Percentiles rank a stretch among this genome's conserved stretches.
phyloP scores from a whole-genome alignment of 2,888 invertebrate species.

The Nemapogon koenigi region DNA sequence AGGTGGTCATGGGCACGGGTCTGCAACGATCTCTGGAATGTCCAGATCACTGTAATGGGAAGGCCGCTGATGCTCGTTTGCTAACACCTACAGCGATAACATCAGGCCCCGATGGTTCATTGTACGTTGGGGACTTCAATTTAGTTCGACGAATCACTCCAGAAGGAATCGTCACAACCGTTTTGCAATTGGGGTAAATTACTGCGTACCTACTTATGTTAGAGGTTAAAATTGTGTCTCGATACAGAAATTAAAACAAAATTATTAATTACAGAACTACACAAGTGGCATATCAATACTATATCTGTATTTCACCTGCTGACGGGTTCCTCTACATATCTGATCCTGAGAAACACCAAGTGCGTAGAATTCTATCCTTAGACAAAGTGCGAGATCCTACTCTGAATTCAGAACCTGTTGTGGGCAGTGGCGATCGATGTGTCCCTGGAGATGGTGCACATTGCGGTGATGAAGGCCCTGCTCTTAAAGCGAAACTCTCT shows the following conservation, averaged over 20 bases:
- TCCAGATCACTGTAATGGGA: constrained; percentile 84
- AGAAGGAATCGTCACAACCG: constrained; percentile 88
- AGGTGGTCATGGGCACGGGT: constrained; percentile 93
- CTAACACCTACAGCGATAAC: constrained; percentile 94
- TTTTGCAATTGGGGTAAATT: constrained; percentile 83
- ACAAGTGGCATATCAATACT: constrained; percentile 96
- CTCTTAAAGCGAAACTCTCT: constrained; percentile 87
- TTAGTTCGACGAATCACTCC: constrained; percentile 89
- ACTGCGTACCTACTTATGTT: too few species aligned
- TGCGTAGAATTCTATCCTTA: constrained; percentile 77
- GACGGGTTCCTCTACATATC: constrained; percentile 96
- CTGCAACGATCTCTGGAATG: constrained; percentile 85
- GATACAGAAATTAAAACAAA: too few species aligned
- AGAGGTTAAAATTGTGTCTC: too few species aligned
- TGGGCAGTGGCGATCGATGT: constrained; percentile 92
- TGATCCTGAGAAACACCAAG: constrained; percentile 93
- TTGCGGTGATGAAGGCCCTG: constrained; percentile 95
- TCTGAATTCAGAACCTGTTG: constrained; percentile 84
- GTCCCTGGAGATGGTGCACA: constrained; percentile 92
- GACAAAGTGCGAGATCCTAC: constrained; percentile 84
- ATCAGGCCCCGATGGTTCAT: constrained; percentile 93
- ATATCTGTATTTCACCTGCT: constrained; percentile 94
- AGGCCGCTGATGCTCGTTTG: constrained; percentile 85
- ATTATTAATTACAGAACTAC: constrained; percentile 77
- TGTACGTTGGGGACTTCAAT: constrained; percentile 97